Conservation (phyloP, 2,797 vertebrate genomes). For the Australoheros facetus region DNA sequence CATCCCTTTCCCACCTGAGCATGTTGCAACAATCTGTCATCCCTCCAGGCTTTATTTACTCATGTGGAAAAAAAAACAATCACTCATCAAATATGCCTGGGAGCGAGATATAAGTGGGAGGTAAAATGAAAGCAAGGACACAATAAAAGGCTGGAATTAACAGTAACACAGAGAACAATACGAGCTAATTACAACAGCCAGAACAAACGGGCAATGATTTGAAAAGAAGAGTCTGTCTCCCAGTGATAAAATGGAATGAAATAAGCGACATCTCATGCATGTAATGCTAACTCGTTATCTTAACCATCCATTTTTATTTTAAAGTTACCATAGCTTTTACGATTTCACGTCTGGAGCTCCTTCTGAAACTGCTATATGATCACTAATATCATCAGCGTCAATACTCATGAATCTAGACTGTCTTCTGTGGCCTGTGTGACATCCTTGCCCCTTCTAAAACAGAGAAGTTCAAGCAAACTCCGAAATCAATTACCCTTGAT, state of each 20-base stretch:
- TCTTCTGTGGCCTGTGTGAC: constrained; percentile 26
- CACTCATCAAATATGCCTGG: constrained; percentile 69
- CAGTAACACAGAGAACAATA: constrained; percentile 65
- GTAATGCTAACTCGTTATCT: constrained; percentile 27
- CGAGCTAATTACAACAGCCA: constrained; percentile 64
- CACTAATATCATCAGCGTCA: constrained; percentile 9
- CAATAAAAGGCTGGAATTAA: constrained; percentile 61
- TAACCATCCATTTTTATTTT: constrained; percentile 31
- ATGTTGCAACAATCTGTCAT: constrained; percentile 47
- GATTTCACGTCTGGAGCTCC: constrained; percentile 2
- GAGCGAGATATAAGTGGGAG: constrained; percentile 67
- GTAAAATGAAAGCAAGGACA: constrained; percentile 67
- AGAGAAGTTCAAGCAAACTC: constrained; percentile 33
- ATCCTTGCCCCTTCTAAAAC: constrained; percentile 39
- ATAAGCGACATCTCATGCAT: constrained; percentile 15
- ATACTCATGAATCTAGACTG: constrained; percentile 8
- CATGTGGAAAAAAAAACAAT: constrained; percentile 59
- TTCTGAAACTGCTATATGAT: constrained; percentile 6
- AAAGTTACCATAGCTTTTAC: background rate
- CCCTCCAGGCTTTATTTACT: constrained; percentile 65
- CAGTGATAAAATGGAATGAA: constrained; percentile 49
- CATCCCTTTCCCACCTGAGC: constrained; percentile 51
- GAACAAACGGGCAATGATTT: constrained; percentile 58
- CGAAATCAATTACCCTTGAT: constrained; percentile 57
- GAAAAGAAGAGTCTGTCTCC: constrained; percentile 51